Conservation (phyloP, 1,140 invertebrate genomes). For the Telenomus remus region DNA sequence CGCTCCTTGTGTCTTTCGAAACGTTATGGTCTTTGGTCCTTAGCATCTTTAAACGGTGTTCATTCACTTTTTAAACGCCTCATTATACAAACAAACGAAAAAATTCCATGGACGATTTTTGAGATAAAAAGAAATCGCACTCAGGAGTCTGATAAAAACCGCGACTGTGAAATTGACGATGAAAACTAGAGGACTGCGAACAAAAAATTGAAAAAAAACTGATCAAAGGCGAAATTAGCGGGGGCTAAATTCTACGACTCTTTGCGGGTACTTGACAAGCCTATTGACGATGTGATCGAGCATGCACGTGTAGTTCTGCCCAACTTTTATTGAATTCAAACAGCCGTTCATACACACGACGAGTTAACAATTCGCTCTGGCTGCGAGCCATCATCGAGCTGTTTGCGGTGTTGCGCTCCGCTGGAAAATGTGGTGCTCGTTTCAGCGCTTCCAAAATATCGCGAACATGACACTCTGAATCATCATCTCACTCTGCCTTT, state of each 20-base stretch:
- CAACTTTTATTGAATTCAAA: conserved; percentile 57
- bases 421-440: conserved; percentile 30
- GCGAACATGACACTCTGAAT: conserved; percentile 15
- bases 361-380: conserved; percentile 56
- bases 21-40: conserved; percentile 22
- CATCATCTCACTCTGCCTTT: conserved; percentile 6
- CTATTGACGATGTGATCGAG: conserved; percentile 50
- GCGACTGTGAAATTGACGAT: neutral
- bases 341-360: conserved; percentile 43
- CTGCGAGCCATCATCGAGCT: conserved; percentile 49
- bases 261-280: conserved; percentile 36
- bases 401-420: conserved; percentile 41
- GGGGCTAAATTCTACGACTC: conserved; percentile 27
- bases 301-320: conserved; percentile 32
- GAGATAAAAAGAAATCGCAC: too few relatives aligned
- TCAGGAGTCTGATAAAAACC: neutral
- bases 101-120: too few relatives aligned
- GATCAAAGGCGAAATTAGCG: conserved; percentile 27
- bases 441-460: conserved; percentile 35
- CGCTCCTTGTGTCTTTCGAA: conserved; percentile 41
- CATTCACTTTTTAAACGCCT: too few relatives aligned
- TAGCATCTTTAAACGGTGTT: too few relatives aligned
- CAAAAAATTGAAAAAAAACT: conserved; percentile 19
- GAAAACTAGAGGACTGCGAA: too few relatives aligned
- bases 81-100: too few relatives aligned